Evolutionary conservation across 2,113 vertebrate species (phyloP).

Genomic region (Oenanthe melanoleuca): DNA sequence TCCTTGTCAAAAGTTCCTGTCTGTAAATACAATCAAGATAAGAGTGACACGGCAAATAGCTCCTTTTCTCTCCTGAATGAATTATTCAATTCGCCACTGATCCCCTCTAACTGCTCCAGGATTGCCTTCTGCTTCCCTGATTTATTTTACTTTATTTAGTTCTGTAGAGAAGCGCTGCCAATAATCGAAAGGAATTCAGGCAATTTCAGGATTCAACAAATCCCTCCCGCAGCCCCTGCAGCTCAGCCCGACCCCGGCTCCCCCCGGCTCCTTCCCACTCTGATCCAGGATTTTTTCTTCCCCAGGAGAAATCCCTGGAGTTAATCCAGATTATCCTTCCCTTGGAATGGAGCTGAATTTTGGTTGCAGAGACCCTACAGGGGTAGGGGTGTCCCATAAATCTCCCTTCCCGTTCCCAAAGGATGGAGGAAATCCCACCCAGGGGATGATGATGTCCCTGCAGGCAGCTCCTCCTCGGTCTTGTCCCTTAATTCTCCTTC

Average conservation of each 20-base stretch:
- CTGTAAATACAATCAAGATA: slow-evolving; percentile 68
- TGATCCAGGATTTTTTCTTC: neutral
- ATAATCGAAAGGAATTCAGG: slow-evolving; percentile 33
- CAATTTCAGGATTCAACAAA: slow-evolving; percentile 21
- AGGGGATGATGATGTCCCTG: fast-evolving
- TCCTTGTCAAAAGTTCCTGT: slow-evolving; percentile 70
- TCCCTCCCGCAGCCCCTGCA: neutral
- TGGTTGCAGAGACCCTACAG: neutral
- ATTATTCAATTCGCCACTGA: slow-evolving; percentile 71
- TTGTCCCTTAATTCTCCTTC: neutral
- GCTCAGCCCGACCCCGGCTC: neutral
- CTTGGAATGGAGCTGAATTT: neutral
- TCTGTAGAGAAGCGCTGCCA: neutral
- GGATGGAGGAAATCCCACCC: neutral
- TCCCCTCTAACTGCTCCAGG: slow-evolving; percentile 59
- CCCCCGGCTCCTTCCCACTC: neutral
- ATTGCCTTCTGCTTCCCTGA: slow-evolving; percentile 53
- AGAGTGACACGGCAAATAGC: slow-evolving; percentile 67
- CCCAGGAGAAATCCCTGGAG: neutral
- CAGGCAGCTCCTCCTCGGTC: neutral
- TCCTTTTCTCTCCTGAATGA: slow-evolving; percentile 62
- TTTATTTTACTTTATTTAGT: slow-evolving; percentile 63
- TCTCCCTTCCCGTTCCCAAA: neutral
- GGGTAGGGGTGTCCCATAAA: fast-evolving
- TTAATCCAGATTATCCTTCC: neutral